Percentiles rank a stretch among this genome's conserved stretches.
Conservation (phyloP, 35 echinoderm and acorn worm species). For the Chiridota heheva region DNA sequence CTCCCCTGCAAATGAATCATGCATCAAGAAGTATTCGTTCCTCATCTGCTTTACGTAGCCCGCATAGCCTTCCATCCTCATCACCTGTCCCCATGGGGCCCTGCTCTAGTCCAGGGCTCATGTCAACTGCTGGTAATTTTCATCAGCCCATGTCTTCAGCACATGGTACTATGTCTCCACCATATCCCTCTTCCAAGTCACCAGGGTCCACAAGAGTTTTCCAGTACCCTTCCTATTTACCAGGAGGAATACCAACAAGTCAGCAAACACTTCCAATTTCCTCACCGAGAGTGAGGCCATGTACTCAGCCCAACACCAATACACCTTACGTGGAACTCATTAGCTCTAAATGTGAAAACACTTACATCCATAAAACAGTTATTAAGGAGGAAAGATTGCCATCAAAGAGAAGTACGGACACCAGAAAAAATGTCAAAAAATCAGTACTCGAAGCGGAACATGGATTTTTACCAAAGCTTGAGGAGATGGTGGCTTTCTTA, state of each 20-base stretch:
- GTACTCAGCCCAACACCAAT: constrained; percentile 26
- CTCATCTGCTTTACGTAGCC: constrained; percentile 63
- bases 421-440: constrained; percentile 5
- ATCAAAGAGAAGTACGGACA: background rate
- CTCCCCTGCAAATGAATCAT: constrained; percentile 29
- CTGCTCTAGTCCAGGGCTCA: constrained; percentile 13
- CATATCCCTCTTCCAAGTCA: constrained; percentile 28
- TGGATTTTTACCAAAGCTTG: constrained; percentile 75
- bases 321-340: constrained; percentile 70
- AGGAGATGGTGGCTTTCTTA: constrained; percentile 85
- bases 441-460: constrained; percentile 27
- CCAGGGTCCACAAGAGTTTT: constrained; percentile 1
- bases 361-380: background rate
- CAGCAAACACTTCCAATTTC: background rate
- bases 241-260: constrained; percentile 14
- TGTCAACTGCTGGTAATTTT: background rate
- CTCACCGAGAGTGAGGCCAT: background rate
- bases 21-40: constrained; percentile 70
- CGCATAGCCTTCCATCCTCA: constrained; percentile 74
- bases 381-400: constrained; percentile 4
- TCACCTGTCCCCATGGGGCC: constrained; percentile 56
- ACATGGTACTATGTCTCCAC: constrained; percentile 6
- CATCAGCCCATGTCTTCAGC: constrained; percentile 11
- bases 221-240: constrained; percentile 26
- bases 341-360: constrained; percentile 37